These are phyloP conservation scores for Tetrax tetrax DNA, from an alignment of 2,113 vertebrate species.

Conservation along the genomic window DNA sequence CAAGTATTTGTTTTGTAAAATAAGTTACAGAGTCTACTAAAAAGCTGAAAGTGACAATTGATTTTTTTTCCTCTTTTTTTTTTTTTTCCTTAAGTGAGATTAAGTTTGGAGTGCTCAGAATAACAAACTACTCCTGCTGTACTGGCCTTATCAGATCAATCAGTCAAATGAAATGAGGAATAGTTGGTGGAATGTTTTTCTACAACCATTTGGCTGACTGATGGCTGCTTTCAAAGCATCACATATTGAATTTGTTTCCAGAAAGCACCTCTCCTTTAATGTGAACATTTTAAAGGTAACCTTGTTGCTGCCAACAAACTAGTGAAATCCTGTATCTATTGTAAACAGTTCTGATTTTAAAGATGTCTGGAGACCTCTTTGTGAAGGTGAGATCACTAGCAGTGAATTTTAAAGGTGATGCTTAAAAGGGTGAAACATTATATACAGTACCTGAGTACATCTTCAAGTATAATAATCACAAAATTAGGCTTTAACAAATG, in stretches of 20 bases:
- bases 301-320: neutral
- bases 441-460: neutral
- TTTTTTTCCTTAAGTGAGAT: neutral
- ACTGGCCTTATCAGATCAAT: neutral
- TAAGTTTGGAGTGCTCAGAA: neutral
- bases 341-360: neutral
- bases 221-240: neutral
- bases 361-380: neutral
- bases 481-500: neutral
- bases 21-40: constrained; percentile 16
- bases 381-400: neutral
- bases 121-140: neutral
- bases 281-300: constrained; percentile 21
- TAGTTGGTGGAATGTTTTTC: neutral
- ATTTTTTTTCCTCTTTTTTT: neutral
- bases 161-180: constrained; percentile 19
- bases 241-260: neutral
- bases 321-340: neutral
- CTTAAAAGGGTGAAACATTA: neutral
- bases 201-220: neutral
- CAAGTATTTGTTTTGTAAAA: constrained; percentile 62
- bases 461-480: neutral
- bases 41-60: constrained; percentile 38
- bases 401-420: neutral
- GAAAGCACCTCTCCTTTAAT: neutral